Evolutionary conservation across 2,888 invertebrate species (phyloP).

Genomic region (Cheiracanthium punctorium): DNA sequence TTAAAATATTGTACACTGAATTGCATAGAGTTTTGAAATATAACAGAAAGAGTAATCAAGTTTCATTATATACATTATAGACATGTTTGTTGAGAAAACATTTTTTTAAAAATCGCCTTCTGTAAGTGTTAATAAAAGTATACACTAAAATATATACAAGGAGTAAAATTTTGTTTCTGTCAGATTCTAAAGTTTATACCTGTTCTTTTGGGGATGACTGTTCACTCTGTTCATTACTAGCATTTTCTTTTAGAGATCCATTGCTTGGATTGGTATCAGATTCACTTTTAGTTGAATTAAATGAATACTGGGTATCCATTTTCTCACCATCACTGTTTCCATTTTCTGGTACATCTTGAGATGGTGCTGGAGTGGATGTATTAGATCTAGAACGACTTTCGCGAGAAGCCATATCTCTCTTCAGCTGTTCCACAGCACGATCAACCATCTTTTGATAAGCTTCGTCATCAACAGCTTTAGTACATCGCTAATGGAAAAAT

Average conservation of each 20-base stretch:
- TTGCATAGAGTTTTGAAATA: no score
- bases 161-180: not conserved
- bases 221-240: slow-evolving; percentile 15
- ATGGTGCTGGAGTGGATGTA: slow-evolving; percentile 19
- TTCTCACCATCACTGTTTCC: slow-evolving; percentile 33
- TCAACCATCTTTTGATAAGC: slow-evolving; percentile 94
- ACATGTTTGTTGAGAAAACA: no score
- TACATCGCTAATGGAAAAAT: slow-evolving; percentile 79
- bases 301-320: slow-evolving; percentile 39
- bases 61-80: no score
- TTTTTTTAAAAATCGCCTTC: no score
- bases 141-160: no score
- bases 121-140: no score
- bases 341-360: slow-evolving; percentile 38
- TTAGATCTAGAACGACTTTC: slow-evolving; percentile 60
- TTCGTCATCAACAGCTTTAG: slow-evolving; percentile 94
- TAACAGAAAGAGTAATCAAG: no score
- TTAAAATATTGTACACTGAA: no score
- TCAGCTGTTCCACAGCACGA: slow-evolving; percentile 76
- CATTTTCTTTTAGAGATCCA: slow-evolving; percentile 21
- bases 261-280: not conserved
- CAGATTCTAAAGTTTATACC: slow-evolving; percentile 1
- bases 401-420: slow-evolving; percentile 68
- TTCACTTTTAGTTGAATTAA: slow-evolving; percentile 39
- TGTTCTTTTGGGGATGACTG: slow-evolving; percentile 35